Conservation (phyloP, 2,888 invertebrate genomes). For the Adela reaumurella region DNA sequence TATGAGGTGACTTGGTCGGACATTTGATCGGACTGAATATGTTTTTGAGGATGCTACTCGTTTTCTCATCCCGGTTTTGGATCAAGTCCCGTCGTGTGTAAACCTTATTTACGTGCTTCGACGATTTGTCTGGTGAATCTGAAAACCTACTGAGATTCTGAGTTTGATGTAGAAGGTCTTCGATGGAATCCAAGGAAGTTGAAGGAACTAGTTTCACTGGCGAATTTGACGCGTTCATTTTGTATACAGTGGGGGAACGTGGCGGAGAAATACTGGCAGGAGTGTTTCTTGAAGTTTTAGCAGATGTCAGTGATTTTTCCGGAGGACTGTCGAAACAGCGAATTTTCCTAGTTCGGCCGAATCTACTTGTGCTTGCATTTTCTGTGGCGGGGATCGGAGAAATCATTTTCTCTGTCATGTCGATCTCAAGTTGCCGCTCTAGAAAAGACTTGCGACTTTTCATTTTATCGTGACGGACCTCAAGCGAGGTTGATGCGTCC, state of each 20-base stretch:
- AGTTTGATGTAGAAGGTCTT: constrained; percentile 36
- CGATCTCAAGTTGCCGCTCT: constrained; percentile 44
- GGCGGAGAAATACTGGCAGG: constrained; percentile 15
- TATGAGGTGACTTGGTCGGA: constrained; percentile 14
- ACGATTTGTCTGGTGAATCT: constrained; percentile 21
- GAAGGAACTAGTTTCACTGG: constrained; percentile 17
- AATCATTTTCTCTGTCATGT: constrained; percentile 34
- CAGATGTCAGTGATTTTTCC: constrained; percentile 29
- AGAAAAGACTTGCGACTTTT: constrained; percentile 36
- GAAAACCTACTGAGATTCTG: constrained; percentile 34
- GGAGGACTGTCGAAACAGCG: constrained; percentile 30
- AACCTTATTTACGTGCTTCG: constrained; percentile 29
- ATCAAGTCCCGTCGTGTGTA: constrained; percentile 42
- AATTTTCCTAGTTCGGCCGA: constrained; percentile 55
- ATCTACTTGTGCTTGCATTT: constrained; percentile 46
- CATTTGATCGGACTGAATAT: constrained; percentile 34
- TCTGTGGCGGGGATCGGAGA: constrained; percentile 27
- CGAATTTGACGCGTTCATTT: constrained; percentile 42
- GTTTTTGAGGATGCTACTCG: constrained; percentile 30
- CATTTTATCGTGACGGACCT: constrained; percentile 3
- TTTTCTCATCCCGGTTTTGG: constrained; percentile 36
- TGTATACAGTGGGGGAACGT: constrained; percentile 27
- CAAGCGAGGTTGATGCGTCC: constrained; percentile 24
- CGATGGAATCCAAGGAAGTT: constrained; percentile 16
- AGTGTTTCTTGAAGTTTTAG: constrained; percentile 21